Evolutionary conservation across 1,140 invertebrate genomes (phyloP).

Genomic region (Heliconius congener): DNA sequence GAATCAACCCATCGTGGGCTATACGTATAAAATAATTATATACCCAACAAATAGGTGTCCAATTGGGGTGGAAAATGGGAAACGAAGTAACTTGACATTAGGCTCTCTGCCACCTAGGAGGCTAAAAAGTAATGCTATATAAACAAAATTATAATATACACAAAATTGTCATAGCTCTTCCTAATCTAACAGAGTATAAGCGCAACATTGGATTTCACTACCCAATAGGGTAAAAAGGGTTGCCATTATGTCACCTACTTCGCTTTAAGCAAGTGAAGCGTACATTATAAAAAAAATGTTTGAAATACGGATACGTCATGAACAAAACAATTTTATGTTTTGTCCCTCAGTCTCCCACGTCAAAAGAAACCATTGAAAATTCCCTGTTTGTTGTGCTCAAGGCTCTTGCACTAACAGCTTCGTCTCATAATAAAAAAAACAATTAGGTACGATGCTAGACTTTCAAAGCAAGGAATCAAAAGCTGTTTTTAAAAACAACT

Average conservation of each 20-base stretch:
- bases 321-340: background rate
- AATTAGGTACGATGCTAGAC: background rate
- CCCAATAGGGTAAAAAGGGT: background rate
- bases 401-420: background rate
- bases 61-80: too few relatives aligned
- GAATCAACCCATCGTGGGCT: background rate
- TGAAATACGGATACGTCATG: background rate
- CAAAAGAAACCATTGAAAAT: constrained; percentile 8
- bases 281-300: background rate
- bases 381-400: constrained; percentile 4
- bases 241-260: too few relatives aligned
- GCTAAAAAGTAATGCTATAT: background rate
- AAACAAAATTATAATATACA: background rate
- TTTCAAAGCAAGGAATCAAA: constrained; percentile 5
- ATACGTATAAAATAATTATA: too few relatives aligned
- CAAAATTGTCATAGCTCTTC: background rate
- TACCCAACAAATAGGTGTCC: too few relatives aligned
- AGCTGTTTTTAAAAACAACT: background rate
- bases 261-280: too few relatives aligned
- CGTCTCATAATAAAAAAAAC: background rate
- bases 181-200: background rate
- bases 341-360: background rate
- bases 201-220: background rate
- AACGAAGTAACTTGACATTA: too few relatives aligned
- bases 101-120: too few relatives aligned